These are phyloP conservation scores for Phoxinus phoxinus DNA, from an alignment of 2,113 vertebrate genomes.

Conservation along the genomic window DNA sequence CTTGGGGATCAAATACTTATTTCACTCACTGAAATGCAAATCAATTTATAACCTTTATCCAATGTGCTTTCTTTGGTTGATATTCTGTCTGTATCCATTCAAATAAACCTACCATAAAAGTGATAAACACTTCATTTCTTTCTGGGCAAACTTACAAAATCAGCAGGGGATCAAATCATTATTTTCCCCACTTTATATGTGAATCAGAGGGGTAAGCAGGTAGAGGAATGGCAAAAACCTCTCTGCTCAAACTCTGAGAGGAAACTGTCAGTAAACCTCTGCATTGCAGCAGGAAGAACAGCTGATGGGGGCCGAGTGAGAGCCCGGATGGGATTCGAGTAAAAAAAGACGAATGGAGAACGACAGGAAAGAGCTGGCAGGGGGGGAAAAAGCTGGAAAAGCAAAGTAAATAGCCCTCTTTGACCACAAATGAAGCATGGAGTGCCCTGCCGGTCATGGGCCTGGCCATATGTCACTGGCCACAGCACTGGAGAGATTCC, in stretches of 20 bases:
- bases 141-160: too few relatives aligned
- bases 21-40: too few relatives aligned
- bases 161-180: too few relatives aligned
- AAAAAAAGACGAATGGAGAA: conserved; percentile 39
- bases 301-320: conserved; percentile 33
- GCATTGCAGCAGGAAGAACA: conserved; percentile 50
- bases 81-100: too few relatives aligned
- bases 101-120: too few relatives aligned
- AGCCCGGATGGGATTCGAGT: conserved; percentile 32
- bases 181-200: too few relatives aligned
- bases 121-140: too few relatives aligned
- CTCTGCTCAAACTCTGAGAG: conserved; percentile 19
- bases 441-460: conserved; percentile 11
- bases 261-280: conserved; percentile 38
- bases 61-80: too few relatives aligned
- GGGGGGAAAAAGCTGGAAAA: background rate
- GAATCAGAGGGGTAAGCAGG: background rate
- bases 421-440: conserved; percentile 41
- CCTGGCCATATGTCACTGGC: conserved; percentile 37
- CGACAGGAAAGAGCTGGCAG: background rate
- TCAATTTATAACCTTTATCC: too few relatives aligned
- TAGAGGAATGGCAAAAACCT: background rate
- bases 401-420: conserved; percentile 15
- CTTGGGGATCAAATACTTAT: too few relatives aligned
- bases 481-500: conserved; percentile 28